Conservation (phyloP, 2,113 vertebrate species). For the Tenrec ecaudatus region DNA sequence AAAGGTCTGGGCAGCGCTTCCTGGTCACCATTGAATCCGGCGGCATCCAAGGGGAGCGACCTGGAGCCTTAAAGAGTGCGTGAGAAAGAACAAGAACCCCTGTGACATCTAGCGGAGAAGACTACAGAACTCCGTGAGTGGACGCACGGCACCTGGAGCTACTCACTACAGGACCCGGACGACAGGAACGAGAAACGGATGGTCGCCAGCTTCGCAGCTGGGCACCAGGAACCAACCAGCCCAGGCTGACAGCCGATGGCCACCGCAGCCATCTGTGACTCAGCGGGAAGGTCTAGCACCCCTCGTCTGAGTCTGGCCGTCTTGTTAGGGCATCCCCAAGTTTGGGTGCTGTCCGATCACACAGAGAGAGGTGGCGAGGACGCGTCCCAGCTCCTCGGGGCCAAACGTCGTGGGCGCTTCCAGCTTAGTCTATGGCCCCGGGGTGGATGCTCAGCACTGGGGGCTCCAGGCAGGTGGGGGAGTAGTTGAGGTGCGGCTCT, state of each 20-base stretch:
- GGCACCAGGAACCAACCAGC: constrained; percentile 59
- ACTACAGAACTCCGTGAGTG: constrained; percentile 54
- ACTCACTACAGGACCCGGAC: constrained; percentile 63
- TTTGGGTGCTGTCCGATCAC: constrained; percentile 32
- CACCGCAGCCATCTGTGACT: background rate
- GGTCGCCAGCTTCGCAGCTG: constrained; percentile 69
- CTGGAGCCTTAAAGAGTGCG: constrained; percentile 25
- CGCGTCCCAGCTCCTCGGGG: constrained; percentile 64
- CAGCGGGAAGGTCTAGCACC: background rate
- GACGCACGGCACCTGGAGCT: constrained; percentile 55
- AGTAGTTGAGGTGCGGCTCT: constrained; percentile 98
- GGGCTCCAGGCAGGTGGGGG: constrained; percentile 97
- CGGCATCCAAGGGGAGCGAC: constrained; percentile 36
- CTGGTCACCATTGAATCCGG: constrained; percentile 4
- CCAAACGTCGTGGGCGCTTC: background rate
- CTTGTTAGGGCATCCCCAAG: background rate
- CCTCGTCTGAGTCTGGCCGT: constrained; percentile 4
- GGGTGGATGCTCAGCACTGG: constrained; percentile 98
- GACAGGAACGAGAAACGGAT: constrained; percentile 63
- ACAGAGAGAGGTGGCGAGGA: constrained; percentile 77
- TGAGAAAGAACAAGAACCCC: constrained; percentile 58
- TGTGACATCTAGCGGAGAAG: constrained; percentile 52
- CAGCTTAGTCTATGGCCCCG: constrained; percentile 94
- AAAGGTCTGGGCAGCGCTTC: constrained; percentile 65
- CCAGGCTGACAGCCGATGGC: constrained; percentile 69